These are phyloP conservation scores for Drosophila orena DNA, from an alignment of 1,140 invertebrate species.

Conservation along the genomic window DNA sequence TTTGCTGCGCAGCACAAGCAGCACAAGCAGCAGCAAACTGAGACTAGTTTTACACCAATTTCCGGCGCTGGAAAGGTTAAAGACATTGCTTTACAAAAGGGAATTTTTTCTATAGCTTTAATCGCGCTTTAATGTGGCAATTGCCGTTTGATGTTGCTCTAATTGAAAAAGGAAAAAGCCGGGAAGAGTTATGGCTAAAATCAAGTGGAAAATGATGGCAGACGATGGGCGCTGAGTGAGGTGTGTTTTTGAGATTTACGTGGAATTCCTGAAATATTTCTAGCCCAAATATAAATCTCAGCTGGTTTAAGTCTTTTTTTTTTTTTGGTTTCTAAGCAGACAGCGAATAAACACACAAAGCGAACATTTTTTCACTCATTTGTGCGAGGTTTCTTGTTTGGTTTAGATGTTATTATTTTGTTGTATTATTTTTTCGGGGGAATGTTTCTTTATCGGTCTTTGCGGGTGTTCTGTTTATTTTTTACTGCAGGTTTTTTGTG, in stretches of 20 bases:
- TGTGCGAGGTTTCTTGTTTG: slow-evolving; percentile 41
- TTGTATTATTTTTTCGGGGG: slow-evolving; percentile 36
- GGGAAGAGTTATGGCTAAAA: slow-evolving; percentile 43
- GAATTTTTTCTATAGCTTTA: slow-evolving; percentile 68
- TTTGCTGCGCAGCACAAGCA: slow-evolving; percentile 46
- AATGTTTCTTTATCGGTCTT: slow-evolving; percentile 32
- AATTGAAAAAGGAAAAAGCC: slow-evolving; percentile 74
- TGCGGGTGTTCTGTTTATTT: slow-evolving; percentile 72
- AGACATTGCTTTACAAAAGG: slow-evolving; percentile 59
- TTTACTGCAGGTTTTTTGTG: slow-evolving; percentile 60
- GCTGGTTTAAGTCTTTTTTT: slow-evolving; percentile 27
- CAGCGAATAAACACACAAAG: slow-evolving; percentile 38
- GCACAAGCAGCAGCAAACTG: slow-evolving; percentile 35
- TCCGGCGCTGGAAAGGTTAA: slow-evolving; percentile 74
- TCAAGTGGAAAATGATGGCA: slow-evolving; percentile 45
- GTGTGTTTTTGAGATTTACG: slow-evolving; percentile 25
- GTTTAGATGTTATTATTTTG: slow-evolving; percentile 28
- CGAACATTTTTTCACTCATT: slow-evolving; percentile 55
- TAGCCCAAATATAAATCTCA: slow-evolving; percentile 23
- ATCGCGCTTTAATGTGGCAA: slow-evolving; percentile 77
- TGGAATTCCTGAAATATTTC: slow-evolving; percentile 31
- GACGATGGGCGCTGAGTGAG: slow-evolving; percentile 18
- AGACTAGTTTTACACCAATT: slow-evolving; percentile 80
- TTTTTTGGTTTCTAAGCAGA: slow-evolving; percentile 23
- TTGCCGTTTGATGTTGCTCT: slow-evolving; percentile 65